phyloP scores from a whole-genome alignment of 1,140 invertebrate species.

The Drosophila punjabiensis region DNA sequence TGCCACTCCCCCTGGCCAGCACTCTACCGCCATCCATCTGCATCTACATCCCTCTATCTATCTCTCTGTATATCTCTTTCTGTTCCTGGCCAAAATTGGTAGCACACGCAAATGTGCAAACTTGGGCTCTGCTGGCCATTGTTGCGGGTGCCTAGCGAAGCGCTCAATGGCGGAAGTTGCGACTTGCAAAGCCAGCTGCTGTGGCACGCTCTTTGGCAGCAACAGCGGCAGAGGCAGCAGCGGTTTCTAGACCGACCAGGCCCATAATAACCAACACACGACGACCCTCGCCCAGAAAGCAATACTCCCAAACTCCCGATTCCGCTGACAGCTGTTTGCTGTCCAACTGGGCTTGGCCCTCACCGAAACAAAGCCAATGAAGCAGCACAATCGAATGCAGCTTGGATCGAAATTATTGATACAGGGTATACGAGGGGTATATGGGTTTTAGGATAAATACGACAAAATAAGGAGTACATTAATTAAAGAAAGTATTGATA shows the following conservation, averaged over 20 bases:
- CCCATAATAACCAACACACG: conserved; percentile 18
- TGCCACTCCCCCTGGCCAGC: background rate
- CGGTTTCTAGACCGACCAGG: conserved; percentile 24
- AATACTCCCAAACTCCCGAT: background rate
- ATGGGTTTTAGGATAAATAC: background rate
- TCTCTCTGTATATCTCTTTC: background rate
- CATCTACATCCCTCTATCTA: conserved; percentile 17
- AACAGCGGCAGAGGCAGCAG: background rate
- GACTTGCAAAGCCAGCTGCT: conserved; percentile 53
- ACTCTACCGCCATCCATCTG: conserved; percentile 4
- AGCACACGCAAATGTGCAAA: conserved; percentile 73
- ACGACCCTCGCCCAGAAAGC: conserved; percentile 55
- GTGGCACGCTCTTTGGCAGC: conserved; percentile 29
- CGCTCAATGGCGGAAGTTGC: conserved; percentile 74
- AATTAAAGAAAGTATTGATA: background rate
- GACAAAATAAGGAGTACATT: too few relatives aligned
- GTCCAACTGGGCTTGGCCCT: conserved; percentile 68
- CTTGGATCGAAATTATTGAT: conserved; percentile 31
- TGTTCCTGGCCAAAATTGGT: conserved; percentile 62
- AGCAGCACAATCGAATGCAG: conserved; percentile 40
- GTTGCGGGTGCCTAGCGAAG: conserved; percentile 65
- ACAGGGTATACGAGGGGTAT: background rate
- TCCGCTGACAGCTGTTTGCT: conserved; percentile 65
- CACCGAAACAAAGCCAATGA: conserved; percentile 40
- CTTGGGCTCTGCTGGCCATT: conserved; percentile 28